Evolutionary conservation across 2,113 vertebrate genomes (phyloP).

Genomic region (Eubucco bourcierii): DNA sequence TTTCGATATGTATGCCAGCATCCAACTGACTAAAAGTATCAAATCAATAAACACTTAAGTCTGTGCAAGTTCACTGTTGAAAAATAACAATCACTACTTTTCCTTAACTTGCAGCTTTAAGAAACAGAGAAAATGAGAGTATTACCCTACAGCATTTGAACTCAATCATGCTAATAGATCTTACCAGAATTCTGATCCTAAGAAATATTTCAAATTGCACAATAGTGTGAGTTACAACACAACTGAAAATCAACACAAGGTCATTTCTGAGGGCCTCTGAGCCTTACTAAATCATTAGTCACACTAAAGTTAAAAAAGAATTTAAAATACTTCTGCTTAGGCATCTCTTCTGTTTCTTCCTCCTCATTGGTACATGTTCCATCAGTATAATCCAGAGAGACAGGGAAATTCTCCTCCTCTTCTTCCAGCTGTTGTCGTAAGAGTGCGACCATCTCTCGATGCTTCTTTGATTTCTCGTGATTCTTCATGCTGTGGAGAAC

Average conservation of each 20-base stretch:
- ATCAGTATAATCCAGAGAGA: constrained; percentile 47
- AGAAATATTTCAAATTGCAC: neutral
- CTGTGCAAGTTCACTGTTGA: neutral
- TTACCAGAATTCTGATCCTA: neutral
- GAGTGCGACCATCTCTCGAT: constrained; percentile 91
- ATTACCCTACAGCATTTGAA: neutral
- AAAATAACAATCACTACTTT: neutral
- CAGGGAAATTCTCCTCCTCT: constrained; percentile 80
- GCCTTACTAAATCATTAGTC: neutral
- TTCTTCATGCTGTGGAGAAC: constrained; percentile 86
- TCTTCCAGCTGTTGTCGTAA: constrained; percentile 88
- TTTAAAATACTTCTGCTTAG: constrained; percentile 82
- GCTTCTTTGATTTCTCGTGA: constrained; percentile 94
- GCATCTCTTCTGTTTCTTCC: constrained; percentile 62
- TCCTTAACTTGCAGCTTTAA: neutral
- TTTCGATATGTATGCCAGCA: neutral
- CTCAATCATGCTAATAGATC: neutral
- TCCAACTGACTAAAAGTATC: neutral
- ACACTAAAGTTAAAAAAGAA: neutral
- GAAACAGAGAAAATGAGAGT: neutral
- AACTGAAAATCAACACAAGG: neutral
- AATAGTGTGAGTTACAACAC: neutral
- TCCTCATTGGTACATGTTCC: constrained; percentile 65
- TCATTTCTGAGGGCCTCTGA: neutral
- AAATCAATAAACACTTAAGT: neutral